These are phyloP conservation scores for Aldabrachelys gigantea DNA, from an alignment of 2,113 vertebrate species.

Conservation along the genomic window DNA sequence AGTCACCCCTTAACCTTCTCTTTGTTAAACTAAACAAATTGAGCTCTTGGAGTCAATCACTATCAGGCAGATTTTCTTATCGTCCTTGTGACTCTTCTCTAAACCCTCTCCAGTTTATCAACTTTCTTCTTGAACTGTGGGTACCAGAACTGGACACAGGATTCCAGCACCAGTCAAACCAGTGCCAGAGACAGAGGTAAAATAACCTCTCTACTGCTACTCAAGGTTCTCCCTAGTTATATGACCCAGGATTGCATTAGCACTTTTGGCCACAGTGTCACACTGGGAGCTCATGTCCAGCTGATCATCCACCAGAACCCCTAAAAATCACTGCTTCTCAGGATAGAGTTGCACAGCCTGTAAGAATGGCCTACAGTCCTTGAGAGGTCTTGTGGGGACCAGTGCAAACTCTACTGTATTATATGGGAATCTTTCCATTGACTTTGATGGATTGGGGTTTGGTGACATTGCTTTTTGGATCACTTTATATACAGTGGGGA, in stretches of 20 bases:
- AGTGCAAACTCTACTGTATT: too few relatives aligned
- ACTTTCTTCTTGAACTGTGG: neutral
- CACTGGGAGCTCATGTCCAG: neutral
- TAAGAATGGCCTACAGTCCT: neutral
- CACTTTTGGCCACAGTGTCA: neutral
- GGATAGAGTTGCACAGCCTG: neutral
- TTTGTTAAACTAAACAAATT: neutral
- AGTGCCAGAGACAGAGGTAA: neutral
- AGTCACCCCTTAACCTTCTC: neutral
- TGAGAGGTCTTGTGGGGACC: neutral
- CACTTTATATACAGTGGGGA: neutral
- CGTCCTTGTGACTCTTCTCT: neutral
- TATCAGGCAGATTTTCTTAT: neutral
- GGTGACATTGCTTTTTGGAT: constrained; percentile 8
- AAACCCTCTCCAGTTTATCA: neutral
- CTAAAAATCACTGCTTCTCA: neutral
- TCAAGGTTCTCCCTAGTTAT: neutral
- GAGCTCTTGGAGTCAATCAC: neutral
- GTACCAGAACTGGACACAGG: neutral
- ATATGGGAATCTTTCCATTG: neutral
- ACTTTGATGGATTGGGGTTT: neutral
- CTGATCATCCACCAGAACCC: neutral
- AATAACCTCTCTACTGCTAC: neutral
- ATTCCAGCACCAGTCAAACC: neutral
- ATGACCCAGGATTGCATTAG: neutral